Evolutionary conservation across 2,888 invertebrate genomes (phyloP).

Genomic region (Antheraea assamensis): DNA sequence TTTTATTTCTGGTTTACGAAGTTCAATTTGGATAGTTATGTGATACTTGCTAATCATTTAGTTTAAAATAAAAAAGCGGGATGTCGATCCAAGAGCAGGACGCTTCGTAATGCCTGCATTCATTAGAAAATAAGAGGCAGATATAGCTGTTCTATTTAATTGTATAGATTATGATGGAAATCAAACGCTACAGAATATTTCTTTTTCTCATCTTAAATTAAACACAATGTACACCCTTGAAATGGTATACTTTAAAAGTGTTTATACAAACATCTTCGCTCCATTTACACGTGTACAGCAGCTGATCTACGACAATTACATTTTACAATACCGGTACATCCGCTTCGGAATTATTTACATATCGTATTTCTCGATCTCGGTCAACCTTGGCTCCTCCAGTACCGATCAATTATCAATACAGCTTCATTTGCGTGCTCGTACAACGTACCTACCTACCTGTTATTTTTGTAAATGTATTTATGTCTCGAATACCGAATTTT

Average conservation of each 20-base stretch:
- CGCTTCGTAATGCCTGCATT: no score
- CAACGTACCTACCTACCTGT: neutral
- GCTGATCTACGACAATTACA: neutral
- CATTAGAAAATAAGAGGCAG: no score
- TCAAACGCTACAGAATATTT: neutral
- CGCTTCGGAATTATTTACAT: neutral
- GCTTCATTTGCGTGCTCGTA: neutral
- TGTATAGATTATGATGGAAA: no score
- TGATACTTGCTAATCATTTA: no score
- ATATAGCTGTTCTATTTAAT: no score
- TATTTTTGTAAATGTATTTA: slow-evolving; percentile 14
- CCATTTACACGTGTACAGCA: neutral
- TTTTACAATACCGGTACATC: neutral
- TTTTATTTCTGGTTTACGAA: no score
- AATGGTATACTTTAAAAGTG: neutral
- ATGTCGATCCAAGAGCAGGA: no score
- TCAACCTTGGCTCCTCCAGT: slow-evolving; percentile 3
- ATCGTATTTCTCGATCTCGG: slow-evolving; percentile 4
- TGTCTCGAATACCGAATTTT: slow-evolving; percentile 13
- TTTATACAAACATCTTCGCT: neutral
- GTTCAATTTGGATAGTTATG: no score
- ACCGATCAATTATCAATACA: slow-evolving; percentile 5
- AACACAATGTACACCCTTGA: neutral
- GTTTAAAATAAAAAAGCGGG: no score
- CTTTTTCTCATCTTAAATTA: neutral